Percentiles rank a stretch among this genome's conserved stretches.
These are phyloP conservation scores for Nasonia vitripennis DNA, from an alignment of 1,140 invertebrate species.

Conservation along the genomic window DNA sequence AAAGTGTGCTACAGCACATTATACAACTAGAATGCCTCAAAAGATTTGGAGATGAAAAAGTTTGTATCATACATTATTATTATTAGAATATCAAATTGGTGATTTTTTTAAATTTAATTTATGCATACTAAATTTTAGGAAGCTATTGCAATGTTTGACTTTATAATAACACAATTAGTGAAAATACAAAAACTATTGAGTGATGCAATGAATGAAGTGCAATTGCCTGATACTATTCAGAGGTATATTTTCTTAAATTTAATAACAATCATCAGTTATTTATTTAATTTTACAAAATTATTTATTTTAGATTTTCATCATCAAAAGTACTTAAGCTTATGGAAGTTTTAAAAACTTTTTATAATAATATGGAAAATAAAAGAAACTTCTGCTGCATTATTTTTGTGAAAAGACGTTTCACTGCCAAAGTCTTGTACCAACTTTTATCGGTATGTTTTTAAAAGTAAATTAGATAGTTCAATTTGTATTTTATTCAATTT, in stretches of 20 bases:
- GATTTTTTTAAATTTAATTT: constrained; percentile 66
- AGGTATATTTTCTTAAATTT: constrained; percentile 53
- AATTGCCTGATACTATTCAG: constrained; percentile 54
- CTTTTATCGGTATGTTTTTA: constrained; percentile 80
- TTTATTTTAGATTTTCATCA: constrained; percentile 76
- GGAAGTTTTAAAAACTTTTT: constrained; percentile 74
- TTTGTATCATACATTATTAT: constrained; percentile 52
- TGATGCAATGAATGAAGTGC: constrained; percentile 60
- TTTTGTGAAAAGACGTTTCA: constrained; percentile 87
- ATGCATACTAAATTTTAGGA: constrained; percentile 60
- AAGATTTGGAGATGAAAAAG: constrained; percentile 70
- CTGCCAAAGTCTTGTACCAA: constrained; percentile 85
- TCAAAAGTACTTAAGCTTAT: constrained; percentile 78
- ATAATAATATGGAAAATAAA: constrained; percentile 63
- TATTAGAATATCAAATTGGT: neutral
- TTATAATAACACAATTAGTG: constrained; percentile 62
- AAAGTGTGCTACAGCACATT: constrained; percentile 76
- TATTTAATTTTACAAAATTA: constrained; percentile 43
- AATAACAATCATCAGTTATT: constrained; percentile 18
- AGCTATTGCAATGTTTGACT: constrained; percentile 52
- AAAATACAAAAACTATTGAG: constrained; percentile 65
- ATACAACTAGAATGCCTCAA: constrained; percentile 80
- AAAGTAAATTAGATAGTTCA: neutral
- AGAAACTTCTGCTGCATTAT: constrained; percentile 84
- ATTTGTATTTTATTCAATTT: neutral